Base-by-base conservation (phyloP, 2,113 vertebrate species). In the Sciurus niger region DNA sequence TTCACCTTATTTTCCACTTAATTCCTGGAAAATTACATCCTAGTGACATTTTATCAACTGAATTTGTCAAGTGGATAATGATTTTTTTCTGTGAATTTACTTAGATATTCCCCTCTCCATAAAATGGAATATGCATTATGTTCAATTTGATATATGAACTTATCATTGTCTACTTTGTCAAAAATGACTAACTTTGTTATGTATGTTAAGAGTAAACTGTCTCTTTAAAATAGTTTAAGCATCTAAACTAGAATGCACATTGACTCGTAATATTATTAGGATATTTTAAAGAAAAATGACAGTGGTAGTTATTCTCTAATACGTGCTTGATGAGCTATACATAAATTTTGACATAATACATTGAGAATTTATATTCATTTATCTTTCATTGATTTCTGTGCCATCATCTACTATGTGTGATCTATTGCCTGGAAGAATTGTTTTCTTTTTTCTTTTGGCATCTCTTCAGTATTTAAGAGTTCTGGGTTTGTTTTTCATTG, bases 381-480 rank as follows among this genome's bases (percentile, higher is more conserved):
- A 93, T 95, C 73, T 79, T 34, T 78, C 9, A 40, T 25, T 93
- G 85, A 96, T 91, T 93, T 93, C 96, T 89, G 34, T 79, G 72
- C 76, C 53, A 93, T n/a, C n/a, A 34, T 83, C 13, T 85, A 43
- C 77, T 92, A 0, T 46, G 0, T 84, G 6, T 89, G 60, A 93
- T 96, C 55, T 25, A 76, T 63, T 74, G 24, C 40, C 28, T 55
- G 63, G 86, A 97, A 78, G 55, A 74, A 58, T 68, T 89, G 1
- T 8, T 73, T 90, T 18, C 65, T 32, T 67, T 67, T 7, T 68
- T 68, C 32, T 79, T 28, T 79, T 95, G 63, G 4, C 46, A 43
- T 68, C 46, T 58, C 77, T 92, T 73, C 74, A 89, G 25, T 1
- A 77, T 95, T 92, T 84, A 79, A 84, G 74, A 86, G 3, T 91